Base-by-base conservation (phyloP, 2,113 vertebrate genomes). In the Noctilio leporinus region DNA sequence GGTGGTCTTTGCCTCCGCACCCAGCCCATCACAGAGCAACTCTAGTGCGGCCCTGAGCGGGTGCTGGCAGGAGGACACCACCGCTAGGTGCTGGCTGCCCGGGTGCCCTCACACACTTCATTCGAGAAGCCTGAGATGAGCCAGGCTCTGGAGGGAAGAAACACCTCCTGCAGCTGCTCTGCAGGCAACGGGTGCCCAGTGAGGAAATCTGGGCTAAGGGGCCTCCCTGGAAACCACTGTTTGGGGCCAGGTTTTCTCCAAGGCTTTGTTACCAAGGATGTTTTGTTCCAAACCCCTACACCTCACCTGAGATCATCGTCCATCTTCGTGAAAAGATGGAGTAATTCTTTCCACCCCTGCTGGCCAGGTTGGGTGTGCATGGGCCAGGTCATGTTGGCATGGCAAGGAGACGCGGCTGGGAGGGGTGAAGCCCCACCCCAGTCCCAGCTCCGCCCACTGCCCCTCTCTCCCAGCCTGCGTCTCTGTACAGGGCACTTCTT, bases 281-380 rank as follows among this genome's bases (percentile, higher is more conserved):
- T 47, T 49, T 53, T 53, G 59, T 80, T 92, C 93, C 95, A 83
- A 80, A 16, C 55, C 81, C 75, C 77, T 38, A 3, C 62, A 35
- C 83, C 84, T 94, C 92, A 96, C 93, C 97, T 95, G 84, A 85
- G 85, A 82, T 87, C 94, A 90, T 45, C 22, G 0, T 59, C 69
- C 67, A 7, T 47, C 75, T 65, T 12, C 0, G 0, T 0, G 38
- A 84, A 83, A 80, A 80, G 64, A 33, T 0, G 0, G 28, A 20
- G 9, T 95, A 6, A 82, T 4, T 35, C 28, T 93, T 95, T 95
- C 95, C 92, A 69, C 64, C 57, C 59, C 19, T 0, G 28, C 15
- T 3, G 65, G 84, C 88, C 90, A 92, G 91, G 94, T 57, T 47
- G 86, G 35, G 7, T 22, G 59, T 14, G 51, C 55, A 0, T 0